Conservation (phyloP, 2,888 invertebrate genomes). For the Suillia variegata region DNA sequence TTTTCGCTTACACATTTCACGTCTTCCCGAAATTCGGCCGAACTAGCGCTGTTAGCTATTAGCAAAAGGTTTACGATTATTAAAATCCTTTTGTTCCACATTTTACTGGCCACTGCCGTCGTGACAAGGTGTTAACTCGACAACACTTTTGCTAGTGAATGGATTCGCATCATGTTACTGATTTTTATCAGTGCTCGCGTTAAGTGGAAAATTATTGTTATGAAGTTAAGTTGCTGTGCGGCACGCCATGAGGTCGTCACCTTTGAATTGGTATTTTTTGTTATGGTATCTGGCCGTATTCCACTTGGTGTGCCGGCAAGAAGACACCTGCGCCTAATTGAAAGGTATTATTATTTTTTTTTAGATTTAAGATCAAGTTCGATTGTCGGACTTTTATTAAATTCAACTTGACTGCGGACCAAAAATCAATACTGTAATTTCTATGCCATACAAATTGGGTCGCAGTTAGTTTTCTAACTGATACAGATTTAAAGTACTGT, state of each 20-base stretch:
- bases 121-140: background rate
- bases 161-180: background rate
- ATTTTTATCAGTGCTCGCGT: background rate
- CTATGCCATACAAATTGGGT: too few species aligned
- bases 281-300: conserved; percentile 19
- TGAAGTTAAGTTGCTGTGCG: background rate
- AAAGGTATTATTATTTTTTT: background rate
- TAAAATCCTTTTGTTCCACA: background rate
- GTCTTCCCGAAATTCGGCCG: background rate
- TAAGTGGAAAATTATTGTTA: background rate
- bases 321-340: conserved; percentile 38
- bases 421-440: too few species aligned
- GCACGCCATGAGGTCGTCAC: conserved; percentile 22
- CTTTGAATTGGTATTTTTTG: conserved; percentile 9
- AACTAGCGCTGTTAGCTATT: background rate
- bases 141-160: background rate
- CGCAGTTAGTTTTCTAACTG: too few species aligned
- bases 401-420: too few species aligned
- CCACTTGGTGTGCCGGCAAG: conserved; percentile 10
- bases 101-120: background rate
- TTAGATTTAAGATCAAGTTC: background rate
- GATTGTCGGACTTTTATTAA: background rate
- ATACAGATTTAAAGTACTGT: too few species aligned
- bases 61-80: background rate
- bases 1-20: background rate